Conservation (phyloP, 2,113 vertebrate species). For the Trematocara zebra region DNA sequence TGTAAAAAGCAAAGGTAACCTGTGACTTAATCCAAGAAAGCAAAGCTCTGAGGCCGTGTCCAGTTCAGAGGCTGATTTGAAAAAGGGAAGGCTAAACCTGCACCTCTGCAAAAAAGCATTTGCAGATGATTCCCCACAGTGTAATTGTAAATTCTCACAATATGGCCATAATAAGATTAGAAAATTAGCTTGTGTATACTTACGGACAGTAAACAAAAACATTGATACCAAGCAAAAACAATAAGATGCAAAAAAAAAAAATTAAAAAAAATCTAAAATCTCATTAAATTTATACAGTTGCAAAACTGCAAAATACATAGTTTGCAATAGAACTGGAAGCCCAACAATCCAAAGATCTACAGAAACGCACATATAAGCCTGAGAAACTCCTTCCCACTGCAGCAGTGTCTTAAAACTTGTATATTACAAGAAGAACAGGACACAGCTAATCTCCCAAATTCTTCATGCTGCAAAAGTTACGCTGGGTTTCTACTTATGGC, state of each 20-base stretch:
- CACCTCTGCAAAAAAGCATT: background rate
- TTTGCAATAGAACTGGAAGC: background rate
- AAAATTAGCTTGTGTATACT: background rate
- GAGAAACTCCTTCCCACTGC: background rate
- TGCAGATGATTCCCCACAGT: background rate
- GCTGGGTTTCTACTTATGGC: background rate
- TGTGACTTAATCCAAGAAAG: background rate
- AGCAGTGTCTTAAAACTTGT: background rate
- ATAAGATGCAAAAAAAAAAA: background rate
- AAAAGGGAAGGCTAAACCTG: background rate
- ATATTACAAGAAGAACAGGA: background rate
- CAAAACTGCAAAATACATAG: background rate
- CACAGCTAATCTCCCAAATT: background rate
- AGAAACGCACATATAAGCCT: background rate
- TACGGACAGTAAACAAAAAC: background rate
- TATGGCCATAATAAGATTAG: background rate
- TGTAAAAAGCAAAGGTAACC: background rate
- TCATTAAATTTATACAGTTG: background rate
- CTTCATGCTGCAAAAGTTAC: background rate
- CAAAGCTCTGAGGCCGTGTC: background rate
- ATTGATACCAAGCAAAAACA: background rate
- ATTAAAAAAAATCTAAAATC: background rate
- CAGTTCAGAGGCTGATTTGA: background rate
- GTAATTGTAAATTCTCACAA: background rate
- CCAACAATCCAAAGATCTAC: background rate